phyloP scores from a whole-genome alignment of 2,797 vertebrate species.

The Muscicapa striata region DNA sequence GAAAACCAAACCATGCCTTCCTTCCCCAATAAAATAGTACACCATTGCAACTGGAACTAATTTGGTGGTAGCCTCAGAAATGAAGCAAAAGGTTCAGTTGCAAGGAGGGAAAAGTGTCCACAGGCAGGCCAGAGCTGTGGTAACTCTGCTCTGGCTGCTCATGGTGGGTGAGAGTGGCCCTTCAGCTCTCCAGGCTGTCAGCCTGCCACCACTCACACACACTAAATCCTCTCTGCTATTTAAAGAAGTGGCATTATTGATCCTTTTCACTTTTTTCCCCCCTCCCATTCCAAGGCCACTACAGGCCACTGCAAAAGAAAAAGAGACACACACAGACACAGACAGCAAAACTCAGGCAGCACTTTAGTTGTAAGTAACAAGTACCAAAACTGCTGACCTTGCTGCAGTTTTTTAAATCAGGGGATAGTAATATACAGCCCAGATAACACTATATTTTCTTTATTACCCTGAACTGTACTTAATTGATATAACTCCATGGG shows the following conservation, averaged over 20 bases:
- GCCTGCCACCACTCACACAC: conserved; percentile 42
- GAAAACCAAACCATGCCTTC: conserved; percentile 7
- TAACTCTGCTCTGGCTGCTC: background rate
- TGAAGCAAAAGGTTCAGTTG: background rate
- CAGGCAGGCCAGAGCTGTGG: background rate
- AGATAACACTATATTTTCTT: conserved; percentile 46
- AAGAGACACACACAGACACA: background rate
- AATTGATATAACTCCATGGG: background rate
- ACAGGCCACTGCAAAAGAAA: conserved; percentile 57
- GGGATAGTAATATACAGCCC: background rate
- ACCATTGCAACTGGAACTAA: conserved; percentile 52
- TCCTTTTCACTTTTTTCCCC: background rate
- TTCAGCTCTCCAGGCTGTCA: conserved; percentile 37
- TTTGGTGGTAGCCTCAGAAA: conserved; percentile 30
- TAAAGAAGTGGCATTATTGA: conserved; percentile 46
- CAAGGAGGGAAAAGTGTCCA: background rate
- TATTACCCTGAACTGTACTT: conserved; percentile 32
- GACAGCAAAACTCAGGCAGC: background rate
- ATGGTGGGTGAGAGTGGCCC: background rate
- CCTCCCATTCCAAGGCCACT: background rate
- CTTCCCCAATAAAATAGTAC: background rate
- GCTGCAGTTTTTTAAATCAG: background rate
- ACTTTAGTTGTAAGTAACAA: background rate
- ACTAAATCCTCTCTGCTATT: conserved; percentile 59
- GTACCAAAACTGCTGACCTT: background rate